Conservation (phyloP, 2,797 vertebrate genomes). For the Labroides dimidiatus region DNA sequence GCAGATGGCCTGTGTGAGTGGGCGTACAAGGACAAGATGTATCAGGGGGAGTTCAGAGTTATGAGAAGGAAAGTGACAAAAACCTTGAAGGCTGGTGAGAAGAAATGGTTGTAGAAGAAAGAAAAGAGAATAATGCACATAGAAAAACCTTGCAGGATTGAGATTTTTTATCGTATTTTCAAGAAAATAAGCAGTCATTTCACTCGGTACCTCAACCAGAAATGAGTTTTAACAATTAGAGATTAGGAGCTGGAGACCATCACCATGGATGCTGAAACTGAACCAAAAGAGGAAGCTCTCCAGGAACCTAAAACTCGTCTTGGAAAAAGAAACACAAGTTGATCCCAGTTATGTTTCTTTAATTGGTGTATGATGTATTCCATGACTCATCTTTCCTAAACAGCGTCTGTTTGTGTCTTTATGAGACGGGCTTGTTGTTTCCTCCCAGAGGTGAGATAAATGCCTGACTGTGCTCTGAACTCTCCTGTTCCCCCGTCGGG, state of each 20-base stretch:
- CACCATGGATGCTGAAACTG: no score
- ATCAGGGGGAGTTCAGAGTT: constrained; percentile 19
- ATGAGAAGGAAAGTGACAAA: constrained; percentile 21
- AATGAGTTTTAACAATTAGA: neutral
- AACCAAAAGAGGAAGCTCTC: no score
- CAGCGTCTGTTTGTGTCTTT: neutral
- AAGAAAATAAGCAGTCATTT: neutral
- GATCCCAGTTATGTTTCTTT: neutral
- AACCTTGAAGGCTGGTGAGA: neutral
- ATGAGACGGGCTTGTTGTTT: constrained; percentile 1
- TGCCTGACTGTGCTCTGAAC: constrained; percentile 50
- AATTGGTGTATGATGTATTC: neutral
- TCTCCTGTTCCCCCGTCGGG: constrained; percentile 15
- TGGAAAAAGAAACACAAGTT: no score
- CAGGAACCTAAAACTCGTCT: no score
- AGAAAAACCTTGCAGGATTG: neutral
- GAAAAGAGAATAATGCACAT: neutral
- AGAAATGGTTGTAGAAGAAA: neutral
- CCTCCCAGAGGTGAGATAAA: constrained; percentile 32
- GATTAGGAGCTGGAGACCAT: no score
- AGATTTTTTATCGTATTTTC: neutral
- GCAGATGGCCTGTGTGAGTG: constrained; percentile 49
- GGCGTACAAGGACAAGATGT: constrained; percentile 48
- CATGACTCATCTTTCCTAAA: neutral
- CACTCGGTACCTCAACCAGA: neutral